These are phyloP conservation scores for Carapus acus DNA, from an alignment of 2,797 vertebrate species.

Conservation along the genomic window DNA sequence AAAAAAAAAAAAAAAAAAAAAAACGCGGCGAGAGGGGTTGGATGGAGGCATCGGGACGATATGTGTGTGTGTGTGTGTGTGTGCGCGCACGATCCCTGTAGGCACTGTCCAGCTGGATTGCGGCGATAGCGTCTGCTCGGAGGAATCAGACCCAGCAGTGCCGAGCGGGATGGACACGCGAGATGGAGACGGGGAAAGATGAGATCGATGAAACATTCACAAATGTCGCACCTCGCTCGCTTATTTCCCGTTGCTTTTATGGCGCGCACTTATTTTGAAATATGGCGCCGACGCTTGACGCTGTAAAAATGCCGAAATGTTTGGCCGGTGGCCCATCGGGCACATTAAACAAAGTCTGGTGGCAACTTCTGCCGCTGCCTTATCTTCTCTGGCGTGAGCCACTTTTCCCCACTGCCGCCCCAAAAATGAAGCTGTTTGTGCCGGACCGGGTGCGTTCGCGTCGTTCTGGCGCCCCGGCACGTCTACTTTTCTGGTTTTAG, in stretches of 20 bases:
- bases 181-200: not conserved
- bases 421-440: not conserved
- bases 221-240: too few species aligned
- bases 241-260: too few species aligned
- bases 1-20: too few species aligned
- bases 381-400: not conserved
- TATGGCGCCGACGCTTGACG: too few species aligned
- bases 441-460: not conserved
- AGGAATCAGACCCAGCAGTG: constrained; percentile 23
- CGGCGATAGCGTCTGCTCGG: constrained; percentile 31
- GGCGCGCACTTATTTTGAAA: too few species aligned
- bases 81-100: constrained; percentile 54
- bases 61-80: too few species aligned
- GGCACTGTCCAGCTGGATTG: constrained; percentile 48
- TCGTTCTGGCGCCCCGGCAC: not conserved
- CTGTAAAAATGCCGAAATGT: too few species aligned
- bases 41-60: constrained; percentile 15
- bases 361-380: too few species aligned
- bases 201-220: not conserved
- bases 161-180: constrained; percentile 2
- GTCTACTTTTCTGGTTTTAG: not conserved
- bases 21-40: too few species aligned
- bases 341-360: too few species aligned
- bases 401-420: not conserved
- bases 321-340: too few species aligned